Evolutionary conservation across 2,888 invertebrate genomes (phyloP), one percentile per base, ranked within the genome.

Genomic region (Drosophila cognata): DNA sequence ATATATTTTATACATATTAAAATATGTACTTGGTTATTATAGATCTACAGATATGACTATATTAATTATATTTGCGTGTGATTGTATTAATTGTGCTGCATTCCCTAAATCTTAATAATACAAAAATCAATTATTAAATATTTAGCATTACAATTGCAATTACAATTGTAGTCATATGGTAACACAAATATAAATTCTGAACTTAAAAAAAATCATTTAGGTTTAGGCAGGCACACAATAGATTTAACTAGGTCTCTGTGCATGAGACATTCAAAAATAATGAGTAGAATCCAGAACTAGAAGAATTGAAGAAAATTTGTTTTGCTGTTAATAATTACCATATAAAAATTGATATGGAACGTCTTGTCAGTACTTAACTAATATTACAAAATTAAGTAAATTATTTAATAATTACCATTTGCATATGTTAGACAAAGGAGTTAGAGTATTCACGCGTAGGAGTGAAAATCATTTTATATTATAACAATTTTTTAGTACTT

Each of bases 361-460:
- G 16, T 2, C 4, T 46, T 21, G 4, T 25, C 4, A 46, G 46
- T 16, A 8, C 7, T 16, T 8, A 46, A 16, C 21, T 4, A 16
- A 16, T 16, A 46, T 46, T 4, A 25, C 16, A 25, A 46, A 46
- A 13, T 8, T 8, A 16, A 4, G 25, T 46, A 16, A 8, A 25
- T 16, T 25, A 16, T 4, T 2, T 16, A 4, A 16, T 0, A 46
- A 25, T 25, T 25, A 16, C 21, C 13, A 46, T 21, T 21, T 1
- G 7, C 13, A 21, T 16, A 7, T 4, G 0, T 8, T 25, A 4
- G 0, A 46, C 16, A 16, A 8, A 25, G 25, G 2, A 36, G 18
- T 46, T 8, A 71, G 79, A 2, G 77, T 63, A 79, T 65, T 52
- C 16, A 13, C 8, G 5, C 0, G 35, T 38, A 43, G 21, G 4